Evolutionary conservation across 1,140 invertebrate species (phyloP).

Genomic region (Drosophila miranda): DNA sequence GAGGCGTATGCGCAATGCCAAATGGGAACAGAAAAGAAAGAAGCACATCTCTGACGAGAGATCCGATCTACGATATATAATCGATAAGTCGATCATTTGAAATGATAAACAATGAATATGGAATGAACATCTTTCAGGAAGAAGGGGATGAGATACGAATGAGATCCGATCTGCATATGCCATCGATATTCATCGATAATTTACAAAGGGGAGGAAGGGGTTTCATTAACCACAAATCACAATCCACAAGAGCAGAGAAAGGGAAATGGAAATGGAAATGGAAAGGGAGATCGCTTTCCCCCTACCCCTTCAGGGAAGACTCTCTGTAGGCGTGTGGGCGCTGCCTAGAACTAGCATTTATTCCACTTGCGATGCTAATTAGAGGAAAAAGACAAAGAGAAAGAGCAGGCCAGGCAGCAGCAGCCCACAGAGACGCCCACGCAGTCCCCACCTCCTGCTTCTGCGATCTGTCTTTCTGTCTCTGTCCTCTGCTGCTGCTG

Average conservation of each 20-base stretch:
- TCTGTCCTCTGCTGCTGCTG: background rate
- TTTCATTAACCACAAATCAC: too few species aligned
- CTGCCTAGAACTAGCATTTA: constrained; percentile 20
- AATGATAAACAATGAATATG: too few species aligned
- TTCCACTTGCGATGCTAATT: constrained; percentile 60
- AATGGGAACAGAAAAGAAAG: background rate
- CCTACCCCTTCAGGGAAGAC: too few species aligned
- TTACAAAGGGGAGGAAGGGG: too few species aligned
- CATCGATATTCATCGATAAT: too few species aligned
- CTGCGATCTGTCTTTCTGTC: constrained; percentile 10
- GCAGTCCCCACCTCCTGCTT: constrained; percentile 14
- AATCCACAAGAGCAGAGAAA: too few species aligned
- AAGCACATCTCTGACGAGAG: constrained; percentile 4
- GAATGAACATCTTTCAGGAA: too few species aligned
- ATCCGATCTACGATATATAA: constrained; percentile 1
- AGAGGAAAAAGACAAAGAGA: constrained; percentile 34
- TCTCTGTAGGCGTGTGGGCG: constrained; percentile 17
- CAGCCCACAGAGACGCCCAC: constrained; percentile 38
- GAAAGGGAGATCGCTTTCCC: too few species aligned
- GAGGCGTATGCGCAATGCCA: constrained; percentile 32
- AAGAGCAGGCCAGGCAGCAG: background rate
- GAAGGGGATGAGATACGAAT: too few species aligned
- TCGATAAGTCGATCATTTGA: too few species aligned
- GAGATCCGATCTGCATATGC: too few species aligned
- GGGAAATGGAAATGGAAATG: too few species aligned